Base-by-base conservation (phyloP, 2,113 vertebrate species). In the Carettochelys insculpta region DNA sequence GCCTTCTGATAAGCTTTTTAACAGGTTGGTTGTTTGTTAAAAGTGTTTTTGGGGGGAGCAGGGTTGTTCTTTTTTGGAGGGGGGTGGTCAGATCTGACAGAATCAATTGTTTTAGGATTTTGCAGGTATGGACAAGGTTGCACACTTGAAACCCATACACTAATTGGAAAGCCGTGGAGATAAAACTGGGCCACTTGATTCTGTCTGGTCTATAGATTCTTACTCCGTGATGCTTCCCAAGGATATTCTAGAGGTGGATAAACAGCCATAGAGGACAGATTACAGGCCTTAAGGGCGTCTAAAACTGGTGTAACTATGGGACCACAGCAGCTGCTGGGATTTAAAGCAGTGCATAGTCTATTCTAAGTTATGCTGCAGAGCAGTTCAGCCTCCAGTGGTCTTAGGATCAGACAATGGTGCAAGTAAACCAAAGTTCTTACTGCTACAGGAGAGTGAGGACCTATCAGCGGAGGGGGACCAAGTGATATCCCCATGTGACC, bases 1-100 rank as follows among this genome's bases (percentile, higher is more conserved):
- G 98, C 8, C 27, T 98, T 8, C 13, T 98, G 86, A 98, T 99
- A 88, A 99, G 98, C 95, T 97, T 97, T 77, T 0, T 98, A 85
- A 99, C 98, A 97, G 98, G 98, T 98, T 61, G 50, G 97, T 97
- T 82, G 5, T 5, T 41, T 8, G 34, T 2, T 71, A 27, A 13
- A 20, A 1, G 1, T 11, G 45, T 68, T 54, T 84, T 38, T 90
- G 20, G n/a, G n/a, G n/a, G n/a, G n/a, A n/a, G n/a, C n/a, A n/a
- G n/a, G n/a, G n/a, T n/a, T n/a, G n/a, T n/a, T n/a, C n/a, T n/a
- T n/a, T n/a, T n/a, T n/a, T n/a, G n/a, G n/a, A n/a, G n/a, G n/a
- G n/a, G n/a, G n/a, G n/a, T 13, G 50, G 1, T 53, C 38, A 25
- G 45, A 45, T 1, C 6, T 25, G 11, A 29, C 48, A 0, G 38